Evolutionary conservation across 1,140 invertebrate genomes (phyloP).

Genomic region (Probaryconus sp.): DNA sequence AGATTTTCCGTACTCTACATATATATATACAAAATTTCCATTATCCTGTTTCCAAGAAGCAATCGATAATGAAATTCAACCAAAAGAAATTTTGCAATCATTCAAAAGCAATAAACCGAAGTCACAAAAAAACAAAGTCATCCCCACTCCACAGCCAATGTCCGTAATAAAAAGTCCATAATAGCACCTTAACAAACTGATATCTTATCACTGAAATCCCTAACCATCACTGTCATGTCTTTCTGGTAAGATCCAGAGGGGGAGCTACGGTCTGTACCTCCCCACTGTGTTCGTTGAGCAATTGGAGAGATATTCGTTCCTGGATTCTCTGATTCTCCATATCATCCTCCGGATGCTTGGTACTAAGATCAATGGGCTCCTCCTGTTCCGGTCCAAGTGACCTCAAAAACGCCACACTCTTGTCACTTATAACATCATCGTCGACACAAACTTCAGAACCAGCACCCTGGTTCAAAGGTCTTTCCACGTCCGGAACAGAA

Average conservation of each 20-base stretch:
- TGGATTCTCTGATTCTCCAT: conserved; percentile 13
- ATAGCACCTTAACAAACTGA: conserved; percentile 22
- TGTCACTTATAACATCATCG: conserved; percentile 62
- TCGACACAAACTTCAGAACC: conserved; percentile 10
- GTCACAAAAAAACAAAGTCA: too few species aligned
- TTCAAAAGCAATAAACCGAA: too few species aligned
- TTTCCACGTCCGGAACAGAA: too few species aligned
- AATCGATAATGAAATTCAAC: too few species aligned
- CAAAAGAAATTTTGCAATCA: too few species aligned
- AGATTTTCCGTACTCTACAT: too few species aligned
- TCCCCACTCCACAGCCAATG: conserved; percentile 3
- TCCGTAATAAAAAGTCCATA: conserved; percentile 8
- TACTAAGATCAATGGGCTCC: conserved; percentile 87
- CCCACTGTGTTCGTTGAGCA: conserved; percentile 67
- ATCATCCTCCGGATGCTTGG: conserved; percentile 79
- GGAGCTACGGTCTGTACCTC: conserved; percentile 72
- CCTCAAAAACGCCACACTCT: conserved; percentile 70
- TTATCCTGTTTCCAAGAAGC: too few species aligned
- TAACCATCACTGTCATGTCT: conserved; percentile 74
- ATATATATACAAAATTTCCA: too few species aligned
- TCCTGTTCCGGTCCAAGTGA: conserved; percentile 79
- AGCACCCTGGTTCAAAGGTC: too few species aligned
- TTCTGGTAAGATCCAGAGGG: conserved; percentile 84
- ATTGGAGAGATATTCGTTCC: too few species aligned
- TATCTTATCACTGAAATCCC: conserved; percentile 42